A percentile compares a stretch with the other conserved stretches of the same genome.
Conservation (phyloP, 1,140 invertebrate species). For the Trinorchestia longiramus region DNA sequence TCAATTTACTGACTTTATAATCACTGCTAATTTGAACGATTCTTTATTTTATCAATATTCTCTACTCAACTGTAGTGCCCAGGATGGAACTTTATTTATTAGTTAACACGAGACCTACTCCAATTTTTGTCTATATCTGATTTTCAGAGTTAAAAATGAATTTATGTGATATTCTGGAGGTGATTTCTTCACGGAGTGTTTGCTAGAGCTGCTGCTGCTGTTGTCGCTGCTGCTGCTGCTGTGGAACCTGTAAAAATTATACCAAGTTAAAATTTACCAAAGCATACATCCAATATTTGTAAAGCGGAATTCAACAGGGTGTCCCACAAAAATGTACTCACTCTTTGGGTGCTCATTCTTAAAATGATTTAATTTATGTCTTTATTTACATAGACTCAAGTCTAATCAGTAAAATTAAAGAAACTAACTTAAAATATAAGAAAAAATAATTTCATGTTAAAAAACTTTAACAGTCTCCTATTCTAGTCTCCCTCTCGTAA, state of each 20-base stretch:
- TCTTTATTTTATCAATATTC: not conserved
- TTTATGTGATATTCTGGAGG: not conserved
- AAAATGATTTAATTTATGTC: not conserved
- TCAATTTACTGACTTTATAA: not conserved
- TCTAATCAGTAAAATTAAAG: too few species aligned
- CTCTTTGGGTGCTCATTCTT: not conserved
- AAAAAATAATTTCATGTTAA: too few species aligned
- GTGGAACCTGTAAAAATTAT: not conserved
- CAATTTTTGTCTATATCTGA: not conserved
- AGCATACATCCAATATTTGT: not conserved
- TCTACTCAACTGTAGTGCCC: not conserved
- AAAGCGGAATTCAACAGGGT: not conserved
- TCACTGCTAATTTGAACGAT: not conserved
- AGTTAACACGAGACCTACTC: too few species aligned
- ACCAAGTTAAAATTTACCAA: not conserved
- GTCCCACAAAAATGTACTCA: not conserved
- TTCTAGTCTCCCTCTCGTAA: too few species aligned
- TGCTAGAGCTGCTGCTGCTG: not conserved
- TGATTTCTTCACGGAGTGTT: not conserved
- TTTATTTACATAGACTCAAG: too few species aligned
- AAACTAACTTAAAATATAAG: too few species aligned
- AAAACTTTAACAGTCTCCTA: not conserved
- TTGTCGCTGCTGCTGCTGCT: not conserved
- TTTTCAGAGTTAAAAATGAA: not conserved
- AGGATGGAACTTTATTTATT: not conserved